A percentile compares a stretch with the other conserved stretches of the same genome.
These are phyloP conservation scores for Labeo rohita DNA, from an alignment of 2,113 vertebrate species.

Conservation along the genomic window DNA sequence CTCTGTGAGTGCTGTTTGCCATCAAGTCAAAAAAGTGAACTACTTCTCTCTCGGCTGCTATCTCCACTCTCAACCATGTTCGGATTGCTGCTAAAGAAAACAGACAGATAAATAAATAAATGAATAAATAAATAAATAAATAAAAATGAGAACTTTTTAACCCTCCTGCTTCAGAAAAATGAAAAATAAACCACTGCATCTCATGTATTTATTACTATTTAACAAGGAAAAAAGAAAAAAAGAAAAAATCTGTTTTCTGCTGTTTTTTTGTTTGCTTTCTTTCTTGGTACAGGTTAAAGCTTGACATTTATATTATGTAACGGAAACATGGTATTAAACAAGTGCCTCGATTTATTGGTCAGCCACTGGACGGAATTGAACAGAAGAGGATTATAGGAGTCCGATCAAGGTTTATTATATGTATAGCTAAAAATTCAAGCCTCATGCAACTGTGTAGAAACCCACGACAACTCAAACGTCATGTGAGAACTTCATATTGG, in stretches of 20 bases:
- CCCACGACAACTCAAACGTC: constrained; percentile 49
- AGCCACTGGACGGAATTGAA: constrained; percentile 56
- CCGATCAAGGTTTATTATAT: constrained; percentile 56
- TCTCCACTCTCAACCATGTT: constrained; percentile 78
- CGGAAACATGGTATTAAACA: constrained; percentile 73
- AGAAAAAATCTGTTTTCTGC: constrained; percentile 79
- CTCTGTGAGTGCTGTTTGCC: constrained; percentile 73
- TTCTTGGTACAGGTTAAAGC: constrained; percentile 73
- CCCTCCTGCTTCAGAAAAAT: constrained; percentile 84
- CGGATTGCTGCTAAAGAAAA: constrained; percentile 86
- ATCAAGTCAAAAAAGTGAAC: constrained; percentile 72
- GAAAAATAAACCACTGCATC: constrained; percentile 85
- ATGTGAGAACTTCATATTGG: constrained; percentile 51
- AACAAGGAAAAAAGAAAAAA: constrained; percentile 78
- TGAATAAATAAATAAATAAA: constrained; percentile 77
- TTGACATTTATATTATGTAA: constrained; percentile 81
- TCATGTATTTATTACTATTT: constrained; percentile 89
- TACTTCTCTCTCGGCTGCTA: constrained; percentile 84
- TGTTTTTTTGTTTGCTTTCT: constrained; percentile 68
- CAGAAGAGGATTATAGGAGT: constrained; percentile 48
- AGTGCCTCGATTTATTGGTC: constrained; percentile 61
- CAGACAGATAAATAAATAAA: constrained; percentile 83
- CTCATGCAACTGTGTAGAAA: constrained; percentile 58
- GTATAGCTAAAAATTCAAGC: constrained; percentile 53
- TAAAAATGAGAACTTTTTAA: constrained; percentile 79